A percentile compares a stretch with the other conserved stretches of the same genome.
These are phyloP conservation scores for Cheilosia vernalis DNA, from an alignment of 2,888 invertebrate genomes.

Conservation along the genomic window DNA sequence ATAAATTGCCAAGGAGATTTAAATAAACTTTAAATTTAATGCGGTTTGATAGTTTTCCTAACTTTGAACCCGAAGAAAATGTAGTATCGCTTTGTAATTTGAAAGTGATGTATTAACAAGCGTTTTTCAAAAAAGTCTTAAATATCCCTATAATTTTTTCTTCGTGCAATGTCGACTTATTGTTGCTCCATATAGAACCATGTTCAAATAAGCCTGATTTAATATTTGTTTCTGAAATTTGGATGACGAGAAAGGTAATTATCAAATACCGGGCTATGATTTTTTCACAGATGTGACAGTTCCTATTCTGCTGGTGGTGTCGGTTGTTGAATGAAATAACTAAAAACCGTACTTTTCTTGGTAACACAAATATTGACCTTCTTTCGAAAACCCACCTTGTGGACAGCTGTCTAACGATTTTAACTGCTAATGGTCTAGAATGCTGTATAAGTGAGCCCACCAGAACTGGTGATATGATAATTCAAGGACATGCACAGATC, in stretches of 20 bases:
- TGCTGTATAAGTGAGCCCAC: too few relatives aligned
- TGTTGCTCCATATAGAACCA: not conserved
- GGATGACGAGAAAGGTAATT: not conserved
- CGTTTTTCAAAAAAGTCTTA: not conserved
- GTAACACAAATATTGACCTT: constrained; percentile 1
- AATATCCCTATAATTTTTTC: not conserved
- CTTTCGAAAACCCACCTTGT: not conserved
- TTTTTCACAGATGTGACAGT: constrained; percentile 1
- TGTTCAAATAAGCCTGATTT: not conserved
- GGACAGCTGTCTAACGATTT: not conserved
- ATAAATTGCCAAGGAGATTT: not conserved
- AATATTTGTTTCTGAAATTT: not conserved
- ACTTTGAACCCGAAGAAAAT: not conserved
- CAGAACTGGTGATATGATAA: not conserved
- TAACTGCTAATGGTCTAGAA: not conserved
- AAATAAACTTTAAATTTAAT: not conserved
- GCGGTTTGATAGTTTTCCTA: not conserved
- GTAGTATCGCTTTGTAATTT: not conserved
- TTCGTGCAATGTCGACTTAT: not conserved
- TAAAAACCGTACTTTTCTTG: not conserved
- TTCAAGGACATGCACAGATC: not conserved
- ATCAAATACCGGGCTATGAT: not conserved
- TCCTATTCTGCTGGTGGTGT: constrained; percentile 1
- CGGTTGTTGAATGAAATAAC: not conserved
- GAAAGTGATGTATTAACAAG: not conserved